Conservation (phyloP, 2,888 invertebrate genomes). For the Thalpophila matura region DNA sequence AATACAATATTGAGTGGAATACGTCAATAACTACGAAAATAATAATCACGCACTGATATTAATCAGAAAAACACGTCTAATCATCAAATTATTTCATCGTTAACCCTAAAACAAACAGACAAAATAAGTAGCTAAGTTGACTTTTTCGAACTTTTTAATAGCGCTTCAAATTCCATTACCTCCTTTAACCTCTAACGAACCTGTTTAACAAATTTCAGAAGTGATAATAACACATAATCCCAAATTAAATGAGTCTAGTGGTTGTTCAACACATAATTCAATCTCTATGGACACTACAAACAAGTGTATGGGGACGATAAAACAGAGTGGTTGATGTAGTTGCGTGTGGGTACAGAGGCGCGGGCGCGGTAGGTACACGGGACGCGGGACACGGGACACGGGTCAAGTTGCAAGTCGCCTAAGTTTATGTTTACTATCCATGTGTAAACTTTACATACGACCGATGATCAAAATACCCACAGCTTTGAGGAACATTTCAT, state of each 20-base stretch:
- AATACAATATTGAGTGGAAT: background rate
- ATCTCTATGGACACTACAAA: conserved; percentile 72
- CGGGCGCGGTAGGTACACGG: conserved; percentile 56
- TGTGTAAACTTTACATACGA: conserved; percentile 56
- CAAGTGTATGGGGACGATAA: conserved; percentile 73
- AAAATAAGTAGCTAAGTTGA: conserved; percentile 10
- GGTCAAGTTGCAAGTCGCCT: conserved; percentile 60
- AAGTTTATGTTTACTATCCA: conserved; percentile 63
- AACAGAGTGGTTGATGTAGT: conserved; percentile 66
- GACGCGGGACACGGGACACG: no score
- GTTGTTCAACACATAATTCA: conserved; percentile 70
- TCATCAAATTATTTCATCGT: conserved; percentile 5
- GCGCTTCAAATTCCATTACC: conserved; percentile 32
- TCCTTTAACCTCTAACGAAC: conserved; percentile 43
- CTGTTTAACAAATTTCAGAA: conserved; percentile 50
- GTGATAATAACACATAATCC: conserved; percentile 63
- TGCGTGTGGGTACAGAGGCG: conserved; percentile 51
- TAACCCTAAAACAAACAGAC: conserved; percentile 5
- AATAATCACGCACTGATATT: background rate
- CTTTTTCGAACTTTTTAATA: conserved; percentile 42
- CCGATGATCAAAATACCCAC: conserved; percentile 58
- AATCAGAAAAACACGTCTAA: background rate
- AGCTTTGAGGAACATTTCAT: conserved; percentile 33
- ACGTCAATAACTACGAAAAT: conserved; percentile 18
- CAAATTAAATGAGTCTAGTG: conserved; percentile 67